Percentiles rank a stretch among this genome's conserved stretches.
Evolutionary conservation across 2,113 vertebrate species (phyloP).

Genomic region (Aplodontia rufa): DNA sequence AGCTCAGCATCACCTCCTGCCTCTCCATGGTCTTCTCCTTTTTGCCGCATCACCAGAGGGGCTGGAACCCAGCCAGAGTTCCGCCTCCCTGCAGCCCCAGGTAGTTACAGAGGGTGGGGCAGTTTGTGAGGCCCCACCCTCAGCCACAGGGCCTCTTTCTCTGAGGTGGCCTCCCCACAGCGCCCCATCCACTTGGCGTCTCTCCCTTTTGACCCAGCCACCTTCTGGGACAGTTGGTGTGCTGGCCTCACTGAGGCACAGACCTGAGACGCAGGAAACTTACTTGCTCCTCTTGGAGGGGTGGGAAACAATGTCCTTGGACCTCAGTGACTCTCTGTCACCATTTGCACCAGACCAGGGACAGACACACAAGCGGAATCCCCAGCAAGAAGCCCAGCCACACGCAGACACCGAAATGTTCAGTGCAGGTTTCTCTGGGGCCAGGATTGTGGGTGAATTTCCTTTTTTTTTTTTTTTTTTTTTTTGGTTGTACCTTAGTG

Average conservation of each 20-base stretch:
- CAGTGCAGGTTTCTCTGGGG: neutral
- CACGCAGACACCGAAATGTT: neutral
- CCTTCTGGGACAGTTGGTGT: neutral
- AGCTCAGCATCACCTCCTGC: neutral
- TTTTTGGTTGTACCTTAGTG: neutral
- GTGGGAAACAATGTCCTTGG: too few species aligned
- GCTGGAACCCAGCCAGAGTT: neutral
- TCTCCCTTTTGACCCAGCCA: neutral
- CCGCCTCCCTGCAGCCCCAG: neutral
- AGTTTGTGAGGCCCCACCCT: neutral
- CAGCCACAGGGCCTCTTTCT: too few species aligned
- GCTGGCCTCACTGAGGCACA: neutral
- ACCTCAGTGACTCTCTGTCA: neutral
- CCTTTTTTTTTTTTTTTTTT: conserved; percentile 41
- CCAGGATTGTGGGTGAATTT: neutral
- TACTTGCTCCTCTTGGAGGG: neutral
- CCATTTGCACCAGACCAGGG: neutral
- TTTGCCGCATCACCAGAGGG: neutral
- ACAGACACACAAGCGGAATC: neutral
- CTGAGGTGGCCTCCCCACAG: too few species aligned
- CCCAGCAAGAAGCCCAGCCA: neutral
- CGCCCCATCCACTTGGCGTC: neutral
- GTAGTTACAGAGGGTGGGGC: neutral
- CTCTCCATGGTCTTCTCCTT: neutral
- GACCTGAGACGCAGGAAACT: neutral